phyloP scores from a whole-genome alignment of 2,888 invertebrate genomes.

The Nephrotoma appendiculata region DNA sequence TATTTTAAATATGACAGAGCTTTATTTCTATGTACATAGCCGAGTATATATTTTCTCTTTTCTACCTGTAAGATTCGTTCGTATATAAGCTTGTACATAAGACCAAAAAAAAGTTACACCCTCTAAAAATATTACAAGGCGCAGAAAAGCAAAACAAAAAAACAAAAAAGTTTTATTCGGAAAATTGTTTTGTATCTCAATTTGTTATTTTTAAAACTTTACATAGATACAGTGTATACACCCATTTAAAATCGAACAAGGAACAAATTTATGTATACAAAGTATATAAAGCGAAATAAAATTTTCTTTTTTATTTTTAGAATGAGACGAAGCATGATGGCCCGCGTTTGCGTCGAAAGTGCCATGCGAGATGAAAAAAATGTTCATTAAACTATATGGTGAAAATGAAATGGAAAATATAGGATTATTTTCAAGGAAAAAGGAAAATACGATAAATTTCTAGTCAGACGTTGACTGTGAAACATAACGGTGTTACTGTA shows the following conservation, averaged over 20 bases:
- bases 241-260: not conserved
- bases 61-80: not conserved
- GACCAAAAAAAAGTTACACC: not conserved
- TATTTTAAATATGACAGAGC: not conserved
- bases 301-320: not conserved
- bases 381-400: not conserved
- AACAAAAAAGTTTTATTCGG: not conserved
- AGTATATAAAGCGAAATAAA: not conserved
- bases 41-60: not conserved
- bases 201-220: not conserved
- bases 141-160: not conserved
- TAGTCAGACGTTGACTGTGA: slow-evolving; percentile 3
- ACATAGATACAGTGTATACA: not conserved
- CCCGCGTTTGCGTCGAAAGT: not conserved
- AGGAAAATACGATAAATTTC: not conserved
- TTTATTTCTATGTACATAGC: not conserved
- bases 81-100: not conserved
- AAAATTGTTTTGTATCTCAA: not conserved
- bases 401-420: not conserved
- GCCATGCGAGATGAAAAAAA: not conserved
- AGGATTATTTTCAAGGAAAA: not conserved
- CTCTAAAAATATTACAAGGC: not conserved
- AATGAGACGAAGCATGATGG: not conserved
- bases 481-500: not conserved
- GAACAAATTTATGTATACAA: not conserved